These are phyloP conservation scores for Lepus townsendii DNA, from an alignment of 2,797 vertebrate species.

Conservation along the genomic window DNA sequence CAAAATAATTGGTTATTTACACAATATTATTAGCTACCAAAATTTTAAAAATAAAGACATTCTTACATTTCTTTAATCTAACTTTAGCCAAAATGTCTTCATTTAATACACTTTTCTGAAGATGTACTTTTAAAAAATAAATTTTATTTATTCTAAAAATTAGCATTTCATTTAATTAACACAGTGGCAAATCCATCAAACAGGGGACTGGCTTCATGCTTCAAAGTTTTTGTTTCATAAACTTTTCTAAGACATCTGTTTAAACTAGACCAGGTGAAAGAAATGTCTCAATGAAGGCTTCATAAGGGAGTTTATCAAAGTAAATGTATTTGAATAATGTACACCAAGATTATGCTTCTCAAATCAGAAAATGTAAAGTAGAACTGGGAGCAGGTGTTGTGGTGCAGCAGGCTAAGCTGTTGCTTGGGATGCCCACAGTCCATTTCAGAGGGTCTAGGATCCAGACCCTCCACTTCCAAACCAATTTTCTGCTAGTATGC, in stretches of 20 bases:
- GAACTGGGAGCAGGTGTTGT: background rate
- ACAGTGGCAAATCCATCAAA: background rate
- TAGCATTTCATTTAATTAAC: background rate
- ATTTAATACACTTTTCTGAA: background rate
- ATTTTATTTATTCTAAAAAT: background rate
- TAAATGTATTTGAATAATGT: background rate
- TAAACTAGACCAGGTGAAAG: background rate
- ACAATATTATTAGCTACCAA: background rate
- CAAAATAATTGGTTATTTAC: background rate
- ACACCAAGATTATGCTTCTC: background rate
- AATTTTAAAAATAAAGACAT: background rate
- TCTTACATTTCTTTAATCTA: background rate
- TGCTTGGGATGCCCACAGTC: too few relatives aligned
- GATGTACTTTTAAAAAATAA: background rate
- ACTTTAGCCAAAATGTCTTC: background rate
- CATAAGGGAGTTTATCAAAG: background rate
- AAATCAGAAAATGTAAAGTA: background rate
- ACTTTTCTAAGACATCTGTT: background rate
- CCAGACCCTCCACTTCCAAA: too few relatives aligned
- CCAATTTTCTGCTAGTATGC: too few relatives aligned
- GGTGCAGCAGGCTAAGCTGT: too few relatives aligned
- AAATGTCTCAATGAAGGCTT: background rate
- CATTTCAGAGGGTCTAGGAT: too few relatives aligned
- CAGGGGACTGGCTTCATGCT: background rate
- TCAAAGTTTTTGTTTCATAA: constrained; percentile 16